These are phyloP conservation scores for Bemisia tabaci DNA, from an alignment of 1,140 invertebrate genomes.

Conservation along the genomic window DNA sequence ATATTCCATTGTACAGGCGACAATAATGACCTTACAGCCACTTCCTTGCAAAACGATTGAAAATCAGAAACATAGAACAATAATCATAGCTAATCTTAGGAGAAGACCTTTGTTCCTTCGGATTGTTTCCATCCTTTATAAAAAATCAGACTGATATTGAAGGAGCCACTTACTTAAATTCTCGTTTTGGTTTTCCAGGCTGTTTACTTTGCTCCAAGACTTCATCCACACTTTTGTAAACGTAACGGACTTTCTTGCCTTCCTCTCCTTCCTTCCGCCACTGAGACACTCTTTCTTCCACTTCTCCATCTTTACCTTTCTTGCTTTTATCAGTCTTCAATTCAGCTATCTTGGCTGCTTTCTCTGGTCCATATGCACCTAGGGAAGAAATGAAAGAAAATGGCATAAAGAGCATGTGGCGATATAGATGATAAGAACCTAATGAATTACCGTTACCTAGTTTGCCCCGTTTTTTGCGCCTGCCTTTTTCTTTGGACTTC, in stretches of 20 bases:
- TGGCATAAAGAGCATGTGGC: slow-evolving; percentile 4
- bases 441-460: too few species aligned
- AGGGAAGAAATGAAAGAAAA: slow-evolving; percentile 6
- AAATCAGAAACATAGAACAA: too few species aligned
- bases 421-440: too few species aligned
- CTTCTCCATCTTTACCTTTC: slow-evolving; percentile 41
- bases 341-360: slow-evolving; percentile 20
- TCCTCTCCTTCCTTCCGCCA: slow-evolving; percentile 39
- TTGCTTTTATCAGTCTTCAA: slow-evolving; percentile 31
- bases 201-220: slow-evolving; percentile 75
- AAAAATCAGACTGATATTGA: too few species aligned
- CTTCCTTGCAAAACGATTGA: too few species aligned
- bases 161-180: slow-evolving; percentile 27
- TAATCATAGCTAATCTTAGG: too few species aligned
- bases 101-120: too few species aligned
- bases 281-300: slow-evolving; percentile 36
- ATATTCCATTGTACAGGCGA: too few species aligned
- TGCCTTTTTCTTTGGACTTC: too few species aligned
- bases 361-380: slow-evolving; percentile 67
- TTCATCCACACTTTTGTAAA: slow-evolving; percentile 84
- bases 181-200: slow-evolving; percentile 35
- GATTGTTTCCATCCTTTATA: too few species aligned
- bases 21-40: too few species aligned
- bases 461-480: too few species aligned
- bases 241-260: slow-evolving; percentile 47